Evolutionary conservation across 2,888 invertebrate species (phyloP).

Genomic region (Noctua janthina): DNA sequence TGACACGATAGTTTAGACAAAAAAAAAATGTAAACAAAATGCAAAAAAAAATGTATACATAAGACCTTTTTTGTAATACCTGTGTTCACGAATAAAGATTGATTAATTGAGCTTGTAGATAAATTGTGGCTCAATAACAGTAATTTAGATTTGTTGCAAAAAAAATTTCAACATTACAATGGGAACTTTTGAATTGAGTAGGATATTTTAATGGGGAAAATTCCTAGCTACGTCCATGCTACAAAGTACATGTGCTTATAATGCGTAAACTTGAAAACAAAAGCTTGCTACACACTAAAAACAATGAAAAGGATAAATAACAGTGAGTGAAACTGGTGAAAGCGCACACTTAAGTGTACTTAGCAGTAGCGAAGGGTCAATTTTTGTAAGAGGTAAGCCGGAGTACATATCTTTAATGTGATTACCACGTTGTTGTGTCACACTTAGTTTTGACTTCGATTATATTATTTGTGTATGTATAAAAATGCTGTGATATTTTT

Average conservation of each 20-base stretch:
- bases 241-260: conserved; percentile 37
- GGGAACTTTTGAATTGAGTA: not conserved
- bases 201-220: not conserved
- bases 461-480: no score
- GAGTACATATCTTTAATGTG: no score
- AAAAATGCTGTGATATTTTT: no score
- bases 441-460: no score
- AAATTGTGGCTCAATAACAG: not conserved
- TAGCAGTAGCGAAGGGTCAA: not conserved
- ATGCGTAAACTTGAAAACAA: conserved; percentile 44
- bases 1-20: no score
- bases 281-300: conserved; percentile 40
- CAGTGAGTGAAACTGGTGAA: conserved; percentile 12
- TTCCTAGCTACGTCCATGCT: conserved; percentile 41
- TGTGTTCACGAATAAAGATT: no score
- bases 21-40: no score
- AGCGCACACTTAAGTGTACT: conserved; percentile 19
- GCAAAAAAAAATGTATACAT: no score
- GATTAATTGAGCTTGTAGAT: not conserved
- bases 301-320: conserved; percentile 15
- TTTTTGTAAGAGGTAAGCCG: no score
- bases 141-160: not conserved
- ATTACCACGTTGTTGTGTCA: no score
- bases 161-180: not conserved
- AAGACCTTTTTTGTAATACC: no score